Evolutionary conservation across 2,888 invertebrate species (phyloP), one percentile per base, ranked within the genome.

Genomic region (Drosophila nr. fundita): DNA sequence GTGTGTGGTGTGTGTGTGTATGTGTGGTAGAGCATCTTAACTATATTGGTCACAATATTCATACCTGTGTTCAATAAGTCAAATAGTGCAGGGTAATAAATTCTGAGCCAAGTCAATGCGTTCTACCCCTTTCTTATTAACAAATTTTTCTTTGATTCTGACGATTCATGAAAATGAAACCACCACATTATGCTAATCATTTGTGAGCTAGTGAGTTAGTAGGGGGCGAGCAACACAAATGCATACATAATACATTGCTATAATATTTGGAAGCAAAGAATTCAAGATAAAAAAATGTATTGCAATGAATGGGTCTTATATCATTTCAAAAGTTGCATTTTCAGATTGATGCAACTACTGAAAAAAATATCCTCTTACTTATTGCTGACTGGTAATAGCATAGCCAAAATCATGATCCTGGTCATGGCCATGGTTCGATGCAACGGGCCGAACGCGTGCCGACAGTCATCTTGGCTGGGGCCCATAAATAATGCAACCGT

Each of bases 31-130:
- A 77, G 78, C 81, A 77, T 81, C 82, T 77, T 30, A 32, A 40
- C 49, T 21, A 73, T 58, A 63, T 62, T 66, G 74, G 67, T 60
- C 60, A 70, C 68, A 76, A 76, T 59, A 61, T 75, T 82, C 74
- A 85, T 85, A 83, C 77, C 73, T 82, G 86, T 69, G 68, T 88
- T 85, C 74, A 80, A 82, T 84, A 85, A 85, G 73, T 85, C 88
- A 87, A 79, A 68, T 59, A 49, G 61, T 32, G 48, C 58, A 52
- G 63, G 60, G 78, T 52, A 66, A 85, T 85, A 85, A 85, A 88
- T 88, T 66, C 32, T 52, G 58, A 36, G 57, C 64, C 50, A 69
- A 65, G 71, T 65, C 83, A 73, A 72, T 85, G 75, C 58, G 65
- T 61, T 66, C 76, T 69, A 86, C 67, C 90, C 85, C 69, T 82